Conservation (phyloP, 1,140 invertebrate genomes). For the Wiebesia pumilae region DNA sequence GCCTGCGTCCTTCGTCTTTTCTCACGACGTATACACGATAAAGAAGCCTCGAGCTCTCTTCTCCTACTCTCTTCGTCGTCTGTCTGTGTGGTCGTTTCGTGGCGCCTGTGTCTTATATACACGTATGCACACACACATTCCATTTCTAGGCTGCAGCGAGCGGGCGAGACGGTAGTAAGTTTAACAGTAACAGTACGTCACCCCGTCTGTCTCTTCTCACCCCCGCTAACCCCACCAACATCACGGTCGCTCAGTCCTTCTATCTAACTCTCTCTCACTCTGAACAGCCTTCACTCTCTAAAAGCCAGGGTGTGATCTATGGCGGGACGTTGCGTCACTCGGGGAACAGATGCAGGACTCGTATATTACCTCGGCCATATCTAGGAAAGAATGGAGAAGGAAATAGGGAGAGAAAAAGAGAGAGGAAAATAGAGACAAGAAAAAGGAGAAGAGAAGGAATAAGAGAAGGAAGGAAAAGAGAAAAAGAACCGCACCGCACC, state of each 20-base stretch:
- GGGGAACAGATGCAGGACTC: constrained; percentile 75
- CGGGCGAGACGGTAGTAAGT: constrained; percentile 63
- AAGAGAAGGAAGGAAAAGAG: constrained; percentile 53
- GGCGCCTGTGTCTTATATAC: not conserved
- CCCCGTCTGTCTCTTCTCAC: constrained; percentile 55
- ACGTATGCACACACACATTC: constrained; percentile 25
- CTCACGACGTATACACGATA: constrained; percentile 43
- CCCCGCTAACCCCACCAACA: constrained; percentile 46
- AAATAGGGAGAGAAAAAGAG: constrained; percentile 42
- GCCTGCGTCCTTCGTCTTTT: constrained; percentile 55
- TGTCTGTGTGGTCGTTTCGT: constrained; percentile 33
- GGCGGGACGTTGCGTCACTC: constrained; percentile 75
- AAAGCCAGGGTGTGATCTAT: constrained; percentile 74
- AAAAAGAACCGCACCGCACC: constrained; percentile 49
- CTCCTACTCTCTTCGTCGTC: not conserved
- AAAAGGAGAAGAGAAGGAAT: constrained; percentile 19
- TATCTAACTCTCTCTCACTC: constrained; percentile 54
- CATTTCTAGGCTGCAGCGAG: constrained; percentile 50
- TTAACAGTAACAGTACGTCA: constrained; percentile 72
- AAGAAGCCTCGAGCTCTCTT: constrained; percentile 38
- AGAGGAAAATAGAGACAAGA: constrained; percentile 21
- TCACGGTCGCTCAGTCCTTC: constrained; percentile 34
- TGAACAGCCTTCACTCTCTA: constrained; percentile 73
- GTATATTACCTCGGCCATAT: constrained; percentile 73
- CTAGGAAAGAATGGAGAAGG: constrained; percentile 61